These are phyloP conservation scores for Pachyramphus minor DNA, from an alignment of 2,113 vertebrate genomes.

Conservation along the genomic window DNA sequence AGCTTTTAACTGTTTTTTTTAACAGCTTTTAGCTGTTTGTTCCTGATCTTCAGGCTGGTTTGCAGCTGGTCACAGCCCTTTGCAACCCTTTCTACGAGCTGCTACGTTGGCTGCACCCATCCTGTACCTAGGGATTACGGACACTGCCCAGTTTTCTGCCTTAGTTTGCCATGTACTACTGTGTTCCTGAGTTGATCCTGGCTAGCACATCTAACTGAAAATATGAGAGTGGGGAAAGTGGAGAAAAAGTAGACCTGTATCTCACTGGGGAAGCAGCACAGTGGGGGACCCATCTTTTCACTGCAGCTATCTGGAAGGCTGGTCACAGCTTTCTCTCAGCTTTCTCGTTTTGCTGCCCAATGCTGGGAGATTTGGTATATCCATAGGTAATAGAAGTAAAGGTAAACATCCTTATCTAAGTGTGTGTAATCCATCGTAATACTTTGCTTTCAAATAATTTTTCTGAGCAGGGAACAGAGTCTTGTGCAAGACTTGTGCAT, in stretches of 20 bases:
- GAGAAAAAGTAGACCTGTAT: background rate
- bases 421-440: background rate
- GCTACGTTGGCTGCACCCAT: background rate
- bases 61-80: background rate
- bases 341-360: background rate
- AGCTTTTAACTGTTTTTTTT: background rate
- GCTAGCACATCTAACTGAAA: background rate
- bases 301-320: background rate
- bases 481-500: background rate
- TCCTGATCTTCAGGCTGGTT: background rate
- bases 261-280: background rate
- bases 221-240: background rate
- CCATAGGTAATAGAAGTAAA: background rate
- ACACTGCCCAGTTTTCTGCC: background rate
- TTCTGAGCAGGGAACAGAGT: background rate
- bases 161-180: background rate
- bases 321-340: background rate
- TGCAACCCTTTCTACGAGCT: background rate
- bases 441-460: background rate
- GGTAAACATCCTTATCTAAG: background rate
- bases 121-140: background rate
- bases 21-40: slow-evolving; percentile 26
- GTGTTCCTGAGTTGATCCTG: background rate
- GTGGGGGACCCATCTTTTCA: background rate
- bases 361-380: background rate